phyloP scores from a whole-genome alignment of 1,140 invertebrate species.

The Drosophila ercepeae region DNA sequence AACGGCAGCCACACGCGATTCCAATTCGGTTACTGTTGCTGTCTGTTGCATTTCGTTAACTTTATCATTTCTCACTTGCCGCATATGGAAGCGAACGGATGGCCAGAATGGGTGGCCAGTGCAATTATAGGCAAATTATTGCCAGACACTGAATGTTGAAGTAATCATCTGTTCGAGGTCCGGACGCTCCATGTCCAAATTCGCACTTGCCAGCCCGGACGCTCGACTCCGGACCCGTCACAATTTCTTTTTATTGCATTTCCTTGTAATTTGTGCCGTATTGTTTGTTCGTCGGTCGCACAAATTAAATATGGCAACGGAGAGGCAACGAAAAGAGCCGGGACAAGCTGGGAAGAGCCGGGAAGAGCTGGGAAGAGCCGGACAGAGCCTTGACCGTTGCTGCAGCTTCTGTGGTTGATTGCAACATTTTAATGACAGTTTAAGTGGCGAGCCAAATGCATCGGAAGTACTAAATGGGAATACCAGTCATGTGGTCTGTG shows the following conservation, averaged over 20 bases:
- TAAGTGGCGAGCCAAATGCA: slow-evolving; percentile 65
- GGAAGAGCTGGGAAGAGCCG: neutral
- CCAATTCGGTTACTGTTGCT: slow-evolving; percentile 43
- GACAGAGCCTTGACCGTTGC: slow-evolving; percentile 2
- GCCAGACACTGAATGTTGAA: slow-evolving; percentile 65
- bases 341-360: neutral
- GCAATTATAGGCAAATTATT: slow-evolving; percentile 80
- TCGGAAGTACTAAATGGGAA: slow-evolving; percentile 49
- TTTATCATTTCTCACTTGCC: slow-evolving; percentile 69
- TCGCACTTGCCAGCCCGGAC: neutral
- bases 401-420: slow-evolving; percentile 64
- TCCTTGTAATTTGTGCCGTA: slow-evolving; percentile 78
- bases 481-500: slow-evolving; percentile 12
- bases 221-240: neutral
- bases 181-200: slow-evolving; percentile 17
- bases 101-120: neutral
- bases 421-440: slow-evolving; percentile 77
- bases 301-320: slow-evolving; percentile 70
- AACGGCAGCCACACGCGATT: slow-evolving; percentile 27
- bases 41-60: slow-evolving; percentile 77
- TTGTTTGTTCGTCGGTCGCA: slow-evolving; percentile 60
- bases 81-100: neutral
- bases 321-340: neutral
- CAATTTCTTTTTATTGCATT: slow-evolving; percentile 70
- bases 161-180: slow-evolving; percentile 56